Conservation (phyloP, 2,888 invertebrate species). For the Platycheirus rosarum region DNA sequence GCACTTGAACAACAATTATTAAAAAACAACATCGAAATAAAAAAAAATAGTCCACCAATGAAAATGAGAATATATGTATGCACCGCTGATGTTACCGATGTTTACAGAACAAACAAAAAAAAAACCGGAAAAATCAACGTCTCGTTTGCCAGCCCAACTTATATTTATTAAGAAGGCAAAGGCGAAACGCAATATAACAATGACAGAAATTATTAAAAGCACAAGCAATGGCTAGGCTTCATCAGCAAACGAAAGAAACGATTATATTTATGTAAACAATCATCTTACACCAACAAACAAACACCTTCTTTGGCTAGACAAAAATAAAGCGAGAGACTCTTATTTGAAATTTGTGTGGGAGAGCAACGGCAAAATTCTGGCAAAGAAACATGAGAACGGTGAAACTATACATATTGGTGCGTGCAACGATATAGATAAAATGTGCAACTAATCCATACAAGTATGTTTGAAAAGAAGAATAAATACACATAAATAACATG, state of each 20-base stretch:
- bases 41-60: not conserved
- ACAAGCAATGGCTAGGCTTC: not conserved
- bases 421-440: too few relatives aligned
- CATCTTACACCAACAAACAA: constrained; percentile 4
- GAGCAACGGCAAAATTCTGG: too few relatives aligned
- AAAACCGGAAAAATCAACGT: not conserved
- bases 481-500: not conserved
- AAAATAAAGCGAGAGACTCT: too few relatives aligned
- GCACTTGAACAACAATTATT: constrained; percentile 1
- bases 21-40: constrained; percentile 1
- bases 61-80: not conserved
- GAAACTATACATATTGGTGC: too few relatives aligned
- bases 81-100: not conserved
- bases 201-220: not conserved
- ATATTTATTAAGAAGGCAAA: not conserved
- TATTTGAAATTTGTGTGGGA: too few relatives aligned
- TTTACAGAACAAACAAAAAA: not conserved
- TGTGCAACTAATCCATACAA: too few relatives aligned
- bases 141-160: not conserved
- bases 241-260: not conserved
- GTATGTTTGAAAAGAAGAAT: not conserved
- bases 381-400: too few relatives aligned
- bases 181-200: not conserved
- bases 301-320: not conserved
- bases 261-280: constrained; percentile 2